Conservation (phyloP, 2,888 invertebrate genomes). For the Anagyrus pseudococci region DNA sequence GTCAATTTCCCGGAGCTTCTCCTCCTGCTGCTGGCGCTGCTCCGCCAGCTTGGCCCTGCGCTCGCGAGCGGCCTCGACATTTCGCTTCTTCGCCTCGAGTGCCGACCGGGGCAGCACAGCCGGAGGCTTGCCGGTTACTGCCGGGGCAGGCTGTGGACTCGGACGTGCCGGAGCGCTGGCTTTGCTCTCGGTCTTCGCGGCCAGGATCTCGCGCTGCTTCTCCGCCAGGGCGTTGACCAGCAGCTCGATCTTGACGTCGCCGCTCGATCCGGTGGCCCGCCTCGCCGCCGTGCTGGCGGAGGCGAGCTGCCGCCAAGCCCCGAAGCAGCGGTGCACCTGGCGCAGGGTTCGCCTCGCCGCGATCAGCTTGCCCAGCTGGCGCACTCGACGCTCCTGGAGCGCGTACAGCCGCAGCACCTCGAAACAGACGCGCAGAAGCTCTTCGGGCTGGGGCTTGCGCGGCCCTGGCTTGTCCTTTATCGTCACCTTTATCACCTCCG, state of each 20-base stretch:
- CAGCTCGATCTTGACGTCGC: constrained; percentile 53
- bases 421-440: constrained; percentile 38
- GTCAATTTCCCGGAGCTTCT: constrained; percentile 73
- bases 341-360: constrained; percentile 40
- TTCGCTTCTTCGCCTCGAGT: constrained; percentile 72
- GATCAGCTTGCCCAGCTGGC: constrained; percentile 45
- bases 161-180: constrained; percentile 2
- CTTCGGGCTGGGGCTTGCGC: neutral
- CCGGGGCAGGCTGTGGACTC: neutral
- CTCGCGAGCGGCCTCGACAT: neutral
- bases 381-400: constrained; percentile 42
- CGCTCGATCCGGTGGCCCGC: constrained; percentile 26
- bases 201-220: constrained; percentile 41
- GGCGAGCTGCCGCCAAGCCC: constrained; percentile 44
- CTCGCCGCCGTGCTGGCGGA: neutral
- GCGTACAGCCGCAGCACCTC: constrained; percentile 43
- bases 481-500: constrained; percentile 30
- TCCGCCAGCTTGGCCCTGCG: constrained; percentile 71
- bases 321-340: constrained; percentile 45
- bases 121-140: constrained; percentile 37
- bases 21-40: constrained; percentile 74
- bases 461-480: constrained; percentile 30
- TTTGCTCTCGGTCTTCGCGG: neutral
- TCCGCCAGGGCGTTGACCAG: constrained; percentile 52
- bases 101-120: neutral